phyloP scores from a whole-genome alignment of 2,888 invertebrate species.

The Rhopalosiphum nymphaeae region DNA sequence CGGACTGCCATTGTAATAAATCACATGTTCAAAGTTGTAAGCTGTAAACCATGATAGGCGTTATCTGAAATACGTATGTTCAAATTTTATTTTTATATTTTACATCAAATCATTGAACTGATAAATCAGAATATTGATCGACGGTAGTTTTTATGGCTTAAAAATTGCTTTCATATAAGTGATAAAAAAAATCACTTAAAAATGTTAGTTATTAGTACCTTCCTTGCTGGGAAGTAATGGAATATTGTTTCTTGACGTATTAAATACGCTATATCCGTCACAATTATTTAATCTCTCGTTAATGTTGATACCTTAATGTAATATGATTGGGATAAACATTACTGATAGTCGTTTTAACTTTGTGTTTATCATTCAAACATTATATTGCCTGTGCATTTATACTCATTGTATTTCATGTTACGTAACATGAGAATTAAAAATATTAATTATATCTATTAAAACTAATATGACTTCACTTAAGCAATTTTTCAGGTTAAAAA shows the following conservation, averaged over 20 bases:
- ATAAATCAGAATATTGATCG: not conserved
- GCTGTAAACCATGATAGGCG: slow-evolving; percentile 4
- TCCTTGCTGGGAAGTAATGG: not conserved
- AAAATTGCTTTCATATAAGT: not conserved
- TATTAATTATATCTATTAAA: not conserved
- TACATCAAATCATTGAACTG: not conserved
- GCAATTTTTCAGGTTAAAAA: not conserved
- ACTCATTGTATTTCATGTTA: not conserved
- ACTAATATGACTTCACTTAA: not conserved
- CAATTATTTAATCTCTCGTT: not conserved
- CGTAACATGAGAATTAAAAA: not conserved
- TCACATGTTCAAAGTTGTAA: not conserved
- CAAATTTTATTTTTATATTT: slow-evolving; percentile 18
- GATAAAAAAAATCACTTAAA: not conserved
- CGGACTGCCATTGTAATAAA: not conserved
- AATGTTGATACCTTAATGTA: not conserved
- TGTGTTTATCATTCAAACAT: not conserved
- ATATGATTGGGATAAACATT: not conserved
- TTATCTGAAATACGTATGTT: not conserved
- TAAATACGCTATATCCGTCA: not conserved
- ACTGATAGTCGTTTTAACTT: not conserved
- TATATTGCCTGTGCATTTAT: not conserved
- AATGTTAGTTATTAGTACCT: not conserved
- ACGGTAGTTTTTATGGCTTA: not conserved
- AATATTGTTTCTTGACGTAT: not conserved